Evolutionary conservation across 2,888 invertebrate species (phyloP).

Genomic region (Drosophila suboccidentalis): DNA sequence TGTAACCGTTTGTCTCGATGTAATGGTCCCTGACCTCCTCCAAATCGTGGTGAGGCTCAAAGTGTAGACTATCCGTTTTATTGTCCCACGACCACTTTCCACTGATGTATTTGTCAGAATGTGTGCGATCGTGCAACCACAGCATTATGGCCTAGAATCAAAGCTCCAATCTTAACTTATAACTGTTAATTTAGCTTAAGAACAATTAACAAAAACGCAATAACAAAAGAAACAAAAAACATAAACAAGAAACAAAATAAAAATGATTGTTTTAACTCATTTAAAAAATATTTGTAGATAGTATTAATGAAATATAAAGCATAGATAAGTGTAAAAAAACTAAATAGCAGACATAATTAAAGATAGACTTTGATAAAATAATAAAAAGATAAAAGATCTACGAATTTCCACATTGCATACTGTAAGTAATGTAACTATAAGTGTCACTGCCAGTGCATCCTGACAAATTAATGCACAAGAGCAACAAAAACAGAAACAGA

Average conservation of each 20-base stretch:
- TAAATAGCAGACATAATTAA: no score
- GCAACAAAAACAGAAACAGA: conserved; percentile 4
- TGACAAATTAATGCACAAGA: background rate
- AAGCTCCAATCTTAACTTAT: background rate
- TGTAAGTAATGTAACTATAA: background rate
- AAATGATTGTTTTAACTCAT: background rate
- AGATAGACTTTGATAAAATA: no score
- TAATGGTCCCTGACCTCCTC: conserved; percentile 52
- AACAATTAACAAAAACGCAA: background rate
- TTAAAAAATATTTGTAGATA: background rate
- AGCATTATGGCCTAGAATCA: conserved; percentile 57
- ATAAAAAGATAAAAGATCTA: background rate
- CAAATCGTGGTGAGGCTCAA: conserved; percentile 57
- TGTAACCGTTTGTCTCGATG: conserved; percentile 70
- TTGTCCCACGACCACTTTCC: conserved; percentile 83
- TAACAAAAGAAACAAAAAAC: conserved; percentile 2
- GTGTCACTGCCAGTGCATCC: conserved; percentile 2
- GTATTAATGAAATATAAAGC: conserved; percentile 21
- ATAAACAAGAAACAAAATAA: background rate
- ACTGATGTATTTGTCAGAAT: conserved; percentile 74
- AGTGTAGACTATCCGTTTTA: conserved; percentile 63
- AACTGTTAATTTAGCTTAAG: background rate
- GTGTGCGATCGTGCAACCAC: conserved; percentile 71
- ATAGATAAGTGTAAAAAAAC: background rate
- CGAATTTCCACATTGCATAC: background rate